Conservation (phyloP, 2,113 vertebrate genomes). For the Prochilodus magdalenae region DNA sequence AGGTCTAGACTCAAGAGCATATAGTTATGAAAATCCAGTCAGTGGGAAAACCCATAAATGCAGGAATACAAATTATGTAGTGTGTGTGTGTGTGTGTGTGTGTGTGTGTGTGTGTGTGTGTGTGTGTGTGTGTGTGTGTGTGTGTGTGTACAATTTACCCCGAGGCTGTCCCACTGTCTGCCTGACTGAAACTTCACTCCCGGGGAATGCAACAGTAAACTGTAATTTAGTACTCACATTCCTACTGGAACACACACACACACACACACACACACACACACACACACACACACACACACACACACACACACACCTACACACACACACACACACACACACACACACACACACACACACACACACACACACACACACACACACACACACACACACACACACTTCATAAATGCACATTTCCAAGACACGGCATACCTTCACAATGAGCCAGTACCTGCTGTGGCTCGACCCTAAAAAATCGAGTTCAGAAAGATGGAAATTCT, state of each 20-base stretch:
- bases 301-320: not conserved
- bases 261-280: not conserved
- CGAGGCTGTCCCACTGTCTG: conserved; percentile 17
- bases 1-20: too few species aligned
- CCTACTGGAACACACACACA: not conserved
- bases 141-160: conserved; percentile 22
- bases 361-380: too few species aligned
- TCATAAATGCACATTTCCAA: not conserved
- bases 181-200: conserved; percentile 7
- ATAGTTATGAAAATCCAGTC: too few species aligned
- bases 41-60: too few species aligned
- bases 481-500: conserved; percentile 1
- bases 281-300: not conserved
- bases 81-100: not conserved
- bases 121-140: conserved; percentile 15
- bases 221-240: conserved; percentile 6
- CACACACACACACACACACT: not conserved
- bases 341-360: not conserved
- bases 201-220: conserved; percentile 22
- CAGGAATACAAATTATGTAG: not conserved
- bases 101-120: conserved; percentile 12
- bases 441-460: not conserved
- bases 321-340: not conserved
- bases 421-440: not conserved
- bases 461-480: not conserved